Base-by-base conservation (phyloP, 2,888 invertebrate species). In the Drosophila melanocephala region DNA sequence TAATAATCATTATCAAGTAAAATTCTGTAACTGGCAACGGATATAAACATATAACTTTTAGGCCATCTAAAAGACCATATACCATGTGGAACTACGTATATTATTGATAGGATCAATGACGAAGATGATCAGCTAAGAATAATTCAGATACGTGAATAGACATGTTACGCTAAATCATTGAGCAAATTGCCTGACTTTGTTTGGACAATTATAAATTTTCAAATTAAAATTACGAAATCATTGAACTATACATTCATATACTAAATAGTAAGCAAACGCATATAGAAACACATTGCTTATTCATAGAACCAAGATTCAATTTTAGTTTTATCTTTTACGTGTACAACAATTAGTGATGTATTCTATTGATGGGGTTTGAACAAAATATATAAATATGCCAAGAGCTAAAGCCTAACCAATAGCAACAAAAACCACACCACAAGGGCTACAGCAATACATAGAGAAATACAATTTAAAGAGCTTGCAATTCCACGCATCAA, bases 261-360 rank as follows among this genome's bases (percentile, higher is more conserved):
- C 16, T 2, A 26, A 47, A 47, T 3, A 16, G 4, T 47, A 47
- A 47, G 47, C 16, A 7, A 47, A 9, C 3, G 3, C 14, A 7
- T 16, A 26, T 1, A 22, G 3, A 22, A 22, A 44, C n/a, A 0
- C 0, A 44, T 26, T 22, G 4, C 16, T 47, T 1, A 26, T 9
- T 47, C 26, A 16, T 26, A 5, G 16, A 16, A 26, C 16, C 16
- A 26, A 47, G 16, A 26, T 26, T 47, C 22, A 47, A 9, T 16
- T 7, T 47, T 2, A 47, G 16, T 47, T 26, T 2, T 16, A 47
- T 9, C 22, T 69, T 3, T 66, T 61, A 72, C 71, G 67, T 74
- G 72, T 71, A 58, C 66, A 72, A 55, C 84, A 83, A 80, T 88
- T 86, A 90, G 90, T 70, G 72, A 77, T 70, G 77, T 74, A 86